Evolutionary conservation across 2,113 vertebrate species (phyloP).

Genomic region (Mus musculus): DNA sequence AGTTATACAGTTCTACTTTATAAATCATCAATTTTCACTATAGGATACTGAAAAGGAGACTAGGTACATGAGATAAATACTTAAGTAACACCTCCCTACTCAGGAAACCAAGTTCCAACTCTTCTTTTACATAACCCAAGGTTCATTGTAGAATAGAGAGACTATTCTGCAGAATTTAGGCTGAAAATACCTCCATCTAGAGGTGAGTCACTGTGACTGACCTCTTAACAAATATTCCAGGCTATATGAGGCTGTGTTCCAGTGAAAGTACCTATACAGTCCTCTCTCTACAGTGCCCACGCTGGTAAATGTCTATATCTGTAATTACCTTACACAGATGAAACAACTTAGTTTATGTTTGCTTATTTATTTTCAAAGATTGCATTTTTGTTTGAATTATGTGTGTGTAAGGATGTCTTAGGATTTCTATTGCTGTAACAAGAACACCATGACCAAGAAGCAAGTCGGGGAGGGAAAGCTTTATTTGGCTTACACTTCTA

Average conservation of each 20-base stretch:
- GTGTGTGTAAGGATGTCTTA: background rate
- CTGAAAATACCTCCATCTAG: background rate
- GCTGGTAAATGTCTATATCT: conserved; percentile 19
- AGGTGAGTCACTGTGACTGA: background rate
- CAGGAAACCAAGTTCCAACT: background rate
- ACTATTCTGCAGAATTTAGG: background rate
- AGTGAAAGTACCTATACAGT: background rate
- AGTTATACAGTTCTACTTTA: background rate
- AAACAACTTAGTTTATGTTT: conserved; percentile 38
- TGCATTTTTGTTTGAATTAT: background rate
- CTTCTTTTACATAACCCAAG: background rate
- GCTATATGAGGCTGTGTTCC: background rate
- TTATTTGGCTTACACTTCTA: background rate
- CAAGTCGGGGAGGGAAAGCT: background rate
- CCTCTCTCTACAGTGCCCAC: background rate
- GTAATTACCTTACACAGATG: conserved; percentile 36
- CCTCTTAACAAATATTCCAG: background rate
- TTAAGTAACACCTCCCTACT: background rate
- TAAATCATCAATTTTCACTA: background rate
- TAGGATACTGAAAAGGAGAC: background rate
- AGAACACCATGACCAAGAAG: background rate
- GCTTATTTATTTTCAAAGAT: background rate
- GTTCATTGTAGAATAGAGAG: background rate
- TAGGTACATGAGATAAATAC: background rate
- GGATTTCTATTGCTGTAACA: background rate